These are phyloP conservation scores for Vireo altiloquus DNA, from an alignment of 2,113 vertebrate genomes.

Conservation along the genomic window DNA sequence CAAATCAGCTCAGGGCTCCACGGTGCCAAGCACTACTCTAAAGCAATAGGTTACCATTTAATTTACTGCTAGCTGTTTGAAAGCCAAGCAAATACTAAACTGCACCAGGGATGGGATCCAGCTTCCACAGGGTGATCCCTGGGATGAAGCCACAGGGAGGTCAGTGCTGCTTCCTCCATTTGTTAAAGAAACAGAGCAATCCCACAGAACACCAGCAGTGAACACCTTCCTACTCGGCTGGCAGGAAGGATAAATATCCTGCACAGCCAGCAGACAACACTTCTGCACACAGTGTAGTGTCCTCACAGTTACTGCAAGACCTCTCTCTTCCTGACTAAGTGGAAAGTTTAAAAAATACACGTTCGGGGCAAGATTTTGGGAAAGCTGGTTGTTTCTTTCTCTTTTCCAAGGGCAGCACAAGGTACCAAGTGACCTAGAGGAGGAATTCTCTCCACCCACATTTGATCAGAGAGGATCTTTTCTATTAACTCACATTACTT, in stretches of 20 bases:
- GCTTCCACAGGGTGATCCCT: not conserved
- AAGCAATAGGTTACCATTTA: slow-evolving; percentile 6
- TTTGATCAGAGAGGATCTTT: not conserved
- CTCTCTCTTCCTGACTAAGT: not conserved
- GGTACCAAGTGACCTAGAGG: not conserved
- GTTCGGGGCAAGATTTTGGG: not conserved
- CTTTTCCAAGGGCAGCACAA: not conserved
- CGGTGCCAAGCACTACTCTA: not conserved
- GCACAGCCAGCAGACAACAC: not conserved
- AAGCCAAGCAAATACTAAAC: not conserved
- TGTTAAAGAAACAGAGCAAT: not conserved
- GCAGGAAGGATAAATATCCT: not conserved
- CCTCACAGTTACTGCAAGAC: not conserved
- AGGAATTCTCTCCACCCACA: not conserved
- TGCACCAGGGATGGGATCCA: not conserved
- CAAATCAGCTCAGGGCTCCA: not conserved
- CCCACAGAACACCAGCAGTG: not conserved
- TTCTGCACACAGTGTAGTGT: rapidly evolving
- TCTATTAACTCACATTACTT: not conserved
- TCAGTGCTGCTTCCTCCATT: not conserved
- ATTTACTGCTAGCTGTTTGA: not conserved
- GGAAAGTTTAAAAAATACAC: not conserved
- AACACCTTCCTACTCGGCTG: not conserved
- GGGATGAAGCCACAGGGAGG: not conserved
- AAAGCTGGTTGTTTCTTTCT: not conserved